Base-by-base conservation (phyloP, 2,113 vertebrate species). In the Oryzias curvinotus region DNA sequence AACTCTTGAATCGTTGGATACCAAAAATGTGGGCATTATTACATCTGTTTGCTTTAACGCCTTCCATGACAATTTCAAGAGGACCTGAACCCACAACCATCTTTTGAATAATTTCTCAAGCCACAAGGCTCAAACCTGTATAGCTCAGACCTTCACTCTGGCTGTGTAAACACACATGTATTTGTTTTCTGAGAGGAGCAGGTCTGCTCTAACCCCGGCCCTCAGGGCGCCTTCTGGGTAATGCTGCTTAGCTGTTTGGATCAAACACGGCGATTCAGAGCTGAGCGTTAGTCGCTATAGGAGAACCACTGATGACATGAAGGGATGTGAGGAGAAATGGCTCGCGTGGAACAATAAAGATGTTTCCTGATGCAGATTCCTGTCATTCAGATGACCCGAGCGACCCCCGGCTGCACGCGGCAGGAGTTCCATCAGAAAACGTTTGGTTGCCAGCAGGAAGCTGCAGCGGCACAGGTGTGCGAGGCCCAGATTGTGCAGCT, bases 201-300 rank as follows among this genome's bases (percentile, higher is more conserved):
- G 48, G 57, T 54, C 18, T 3, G 46, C 60, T 68, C 18, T 83
- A 56, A 77, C 74, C 75, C 75, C 17, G 57, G 63, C 68, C 79
- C 80, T 66, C 54, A 52, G 66, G 81, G 73, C 52, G 28, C 55
- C 65, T 68, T 78, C 71, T 70, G 58, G 68, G 23, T 83, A 81
- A 84, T 64, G 73, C 53, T 69, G 52, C 84, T 79, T 78, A 71
- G 69, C 73, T 64, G 56, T 70, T 68, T 68, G 82, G 73, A 87
- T 78, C 75, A 65, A 73, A 84, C 7, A 1, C 19, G 30, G 48
- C 52, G 65, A 74, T 61, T 42, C 53, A 25, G 26, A 14, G 53
- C 48, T 44, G 54, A 76, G 63, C 51, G 60, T 61, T 81, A 42
- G 48, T 62, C 57, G 55, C 16, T n/a, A 12, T 45, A 23, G 65